Conservation (phyloP, 2,797 vertebrate genomes). For the Aeoliscus strigatus region DNA sequence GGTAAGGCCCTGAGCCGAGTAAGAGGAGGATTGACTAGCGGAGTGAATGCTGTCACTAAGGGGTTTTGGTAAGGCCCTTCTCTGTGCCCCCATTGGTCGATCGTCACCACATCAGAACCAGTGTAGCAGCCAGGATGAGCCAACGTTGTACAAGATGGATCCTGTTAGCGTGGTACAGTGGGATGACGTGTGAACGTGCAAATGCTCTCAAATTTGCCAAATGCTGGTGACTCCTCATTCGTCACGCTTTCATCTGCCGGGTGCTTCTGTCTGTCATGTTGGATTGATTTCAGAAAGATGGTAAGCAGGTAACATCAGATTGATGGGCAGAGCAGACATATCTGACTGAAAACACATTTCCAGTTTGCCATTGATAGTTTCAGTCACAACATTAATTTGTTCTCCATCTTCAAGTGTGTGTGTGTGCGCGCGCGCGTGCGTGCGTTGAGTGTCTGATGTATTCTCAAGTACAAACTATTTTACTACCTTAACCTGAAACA, state of each 20-base stretch:
- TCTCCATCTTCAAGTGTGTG: no score
- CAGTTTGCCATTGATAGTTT: neutral
- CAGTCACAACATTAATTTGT: neutral
- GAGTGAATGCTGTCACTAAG: constrained; percentile 16
- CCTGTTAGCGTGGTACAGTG: constrained; percentile 20
- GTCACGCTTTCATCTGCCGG: constrained; percentile 4
- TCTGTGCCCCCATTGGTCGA: constrained; percentile 26
- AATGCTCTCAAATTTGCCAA: constrained; percentile 7
- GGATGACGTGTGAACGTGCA: constrained; percentile 12
- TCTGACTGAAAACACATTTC: neutral
- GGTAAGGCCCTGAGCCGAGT: constrained; percentile 43
- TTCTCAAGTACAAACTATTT: no score
- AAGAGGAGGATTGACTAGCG: constrained; percentile 47
- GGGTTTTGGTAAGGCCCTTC: constrained; percentile 52
- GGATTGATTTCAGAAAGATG: constrained; percentile 8
- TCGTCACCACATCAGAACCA: constrained; percentile 43
- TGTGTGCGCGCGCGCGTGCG: no score
- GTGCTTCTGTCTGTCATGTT: constrained; percentile 14
- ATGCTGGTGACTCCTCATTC: constrained; percentile 5
- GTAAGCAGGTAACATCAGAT: constrained; percentile 10
- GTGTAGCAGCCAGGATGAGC: constrained; percentile 52
- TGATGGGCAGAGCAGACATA: neutral
- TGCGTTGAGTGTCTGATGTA: no score
- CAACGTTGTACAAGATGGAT: constrained; percentile 42
- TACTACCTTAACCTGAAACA: no score